Conservation (phyloP, 2,113 vertebrate species). For the Saccopteryx leptura region DNA sequence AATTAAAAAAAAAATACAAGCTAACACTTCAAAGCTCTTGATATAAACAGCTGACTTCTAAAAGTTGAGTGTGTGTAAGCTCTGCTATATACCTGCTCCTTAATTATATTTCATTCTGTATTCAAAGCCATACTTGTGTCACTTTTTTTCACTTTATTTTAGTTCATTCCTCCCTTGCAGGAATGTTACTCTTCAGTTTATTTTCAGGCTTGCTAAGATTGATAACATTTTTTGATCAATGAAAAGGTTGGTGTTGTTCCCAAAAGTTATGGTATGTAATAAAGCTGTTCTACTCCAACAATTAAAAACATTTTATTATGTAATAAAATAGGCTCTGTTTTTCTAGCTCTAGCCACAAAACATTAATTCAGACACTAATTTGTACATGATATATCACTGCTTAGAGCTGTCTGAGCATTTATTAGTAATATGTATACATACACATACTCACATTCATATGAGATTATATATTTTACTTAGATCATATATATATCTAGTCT, state of each 20-base stretch:
- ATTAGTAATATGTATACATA: conserved; percentile 67
- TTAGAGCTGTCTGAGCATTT: conserved; percentile 75
- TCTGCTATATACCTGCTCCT: conserved; percentile 71
- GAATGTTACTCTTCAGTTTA: conserved; percentile 83
- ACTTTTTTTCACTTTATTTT: conserved; percentile 83
- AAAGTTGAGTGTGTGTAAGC: conserved; percentile 62
- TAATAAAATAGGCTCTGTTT: conserved; percentile 84
- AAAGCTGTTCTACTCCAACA: conserved; percentile 86
- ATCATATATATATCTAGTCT: conserved; percentile 46
- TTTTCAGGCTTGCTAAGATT: conserved; percentile 82
- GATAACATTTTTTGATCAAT: conserved; percentile 86
- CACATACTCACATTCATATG: conserved; percentile 10
- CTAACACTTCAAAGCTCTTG: conserved; percentile 61
- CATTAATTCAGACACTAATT: conserved; percentile 88
- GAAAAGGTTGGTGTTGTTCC: conserved; percentile 84
- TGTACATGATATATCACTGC: conserved; percentile 82
- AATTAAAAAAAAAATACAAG: conserved; percentile 67
- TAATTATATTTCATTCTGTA: conserved; percentile 81
- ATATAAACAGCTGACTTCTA: conserved; percentile 75
- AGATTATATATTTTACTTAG: conserved; percentile 53
- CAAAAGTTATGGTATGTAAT: conserved; percentile 86
- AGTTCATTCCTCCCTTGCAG: conserved; percentile 4
- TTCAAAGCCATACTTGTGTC: conserved; percentile 68
- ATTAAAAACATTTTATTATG: conserved; percentile 89
- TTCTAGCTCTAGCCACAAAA: conserved; percentile 75